Evolutionary conservation across 2,888 invertebrate species (phyloP).

Genomic region (Rhagonycha lutea): DNA sequence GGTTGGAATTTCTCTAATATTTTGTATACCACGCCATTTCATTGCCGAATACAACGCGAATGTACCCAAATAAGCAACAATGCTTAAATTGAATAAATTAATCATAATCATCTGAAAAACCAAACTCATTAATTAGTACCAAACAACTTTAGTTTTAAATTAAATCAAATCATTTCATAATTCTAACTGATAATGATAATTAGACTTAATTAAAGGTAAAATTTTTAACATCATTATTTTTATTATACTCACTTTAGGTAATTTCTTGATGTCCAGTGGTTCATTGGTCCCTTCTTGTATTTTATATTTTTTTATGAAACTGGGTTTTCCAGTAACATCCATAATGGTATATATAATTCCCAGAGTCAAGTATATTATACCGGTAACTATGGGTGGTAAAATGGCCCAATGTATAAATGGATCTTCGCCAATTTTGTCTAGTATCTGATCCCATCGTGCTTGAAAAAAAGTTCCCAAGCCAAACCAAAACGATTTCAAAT

Average conservation of each 20-base stretch:
- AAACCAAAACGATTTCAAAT: background rate
- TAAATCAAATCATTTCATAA: too few species aligned
- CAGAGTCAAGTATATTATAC: background rate
- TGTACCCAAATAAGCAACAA: background rate
- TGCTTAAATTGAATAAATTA: background rate
- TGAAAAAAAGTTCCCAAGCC: background rate
- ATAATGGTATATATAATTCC: background rate
- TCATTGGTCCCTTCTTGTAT: background rate
- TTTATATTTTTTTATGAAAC: background rate
- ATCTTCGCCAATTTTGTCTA: background rate
- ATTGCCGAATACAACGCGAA: background rate
- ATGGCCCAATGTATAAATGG: background rate
- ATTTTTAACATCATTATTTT: too few species aligned
- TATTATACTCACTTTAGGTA: background rate
- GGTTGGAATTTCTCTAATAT: background rate
- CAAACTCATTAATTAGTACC: too few species aligned
- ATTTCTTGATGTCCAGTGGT: background rate
- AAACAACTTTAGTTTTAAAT: too few species aligned
- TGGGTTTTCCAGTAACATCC: background rate
- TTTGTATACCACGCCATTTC: background rate
- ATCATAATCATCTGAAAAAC: background rate
- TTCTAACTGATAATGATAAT: too few species aligned
- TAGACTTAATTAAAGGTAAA: too few species aligned
- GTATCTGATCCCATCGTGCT: background rate
- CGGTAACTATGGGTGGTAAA: background rate